Evolutionary conservation across 2,113 vertebrate species (phyloP).

Genomic region (Petromus typicus): DNA sequence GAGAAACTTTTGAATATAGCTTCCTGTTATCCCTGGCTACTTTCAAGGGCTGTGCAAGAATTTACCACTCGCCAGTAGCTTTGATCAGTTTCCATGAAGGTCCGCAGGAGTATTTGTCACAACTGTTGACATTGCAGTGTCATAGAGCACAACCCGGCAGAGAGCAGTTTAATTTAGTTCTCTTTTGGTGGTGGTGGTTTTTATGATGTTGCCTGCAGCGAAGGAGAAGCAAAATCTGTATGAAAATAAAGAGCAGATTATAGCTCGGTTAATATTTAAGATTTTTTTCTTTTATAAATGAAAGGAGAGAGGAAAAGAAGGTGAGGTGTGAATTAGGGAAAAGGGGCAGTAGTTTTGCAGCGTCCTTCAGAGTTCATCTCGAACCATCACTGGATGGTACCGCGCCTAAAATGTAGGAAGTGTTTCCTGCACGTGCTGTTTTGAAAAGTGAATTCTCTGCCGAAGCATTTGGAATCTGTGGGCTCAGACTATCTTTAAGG

Average conservation of each 20-base stretch:
- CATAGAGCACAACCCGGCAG: not conserved
- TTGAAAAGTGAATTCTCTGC: not conserved
- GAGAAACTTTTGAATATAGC: not conserved
- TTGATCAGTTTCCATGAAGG: not conserved
- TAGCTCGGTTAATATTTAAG: slow-evolving; percentile 11
- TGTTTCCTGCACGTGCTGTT: not conserved
- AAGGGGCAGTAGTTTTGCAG: not conserved
- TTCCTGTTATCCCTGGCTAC: not conserved
- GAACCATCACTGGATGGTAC: not conserved
- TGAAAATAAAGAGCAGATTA: not conserved
- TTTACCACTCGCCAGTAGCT: not conserved
- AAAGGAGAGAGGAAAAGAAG: not conserved
- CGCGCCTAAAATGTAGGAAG: not conserved
- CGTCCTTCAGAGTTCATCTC: not conserved
- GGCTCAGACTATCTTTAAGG: not conserved
- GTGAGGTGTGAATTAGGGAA: not conserved
- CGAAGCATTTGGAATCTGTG: not conserved
- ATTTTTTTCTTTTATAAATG: not conserved
- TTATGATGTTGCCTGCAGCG: not conserved
- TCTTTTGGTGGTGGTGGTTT: not conserved
- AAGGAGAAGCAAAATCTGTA: not conserved
- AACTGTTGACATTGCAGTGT: not conserved
- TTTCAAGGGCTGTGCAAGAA: not conserved
- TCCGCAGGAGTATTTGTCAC: not conserved
- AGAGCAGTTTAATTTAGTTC: not conserved